phyloP scores from a whole-genome alignment of 2,797 vertebrate species.

The Danio tinwini region DNA sequence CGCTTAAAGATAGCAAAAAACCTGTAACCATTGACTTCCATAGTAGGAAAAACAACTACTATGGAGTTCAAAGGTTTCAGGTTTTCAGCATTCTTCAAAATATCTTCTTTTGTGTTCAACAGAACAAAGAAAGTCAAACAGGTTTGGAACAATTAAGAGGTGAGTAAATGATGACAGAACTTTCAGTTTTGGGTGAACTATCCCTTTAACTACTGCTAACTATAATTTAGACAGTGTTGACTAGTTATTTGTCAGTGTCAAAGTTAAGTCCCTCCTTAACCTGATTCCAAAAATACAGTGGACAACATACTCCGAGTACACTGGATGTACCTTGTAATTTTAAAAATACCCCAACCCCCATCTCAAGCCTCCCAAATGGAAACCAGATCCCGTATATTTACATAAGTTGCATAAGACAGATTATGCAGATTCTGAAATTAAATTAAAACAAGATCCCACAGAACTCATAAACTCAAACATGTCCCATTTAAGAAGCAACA shows the following conservation, averaged over 20 bases:
- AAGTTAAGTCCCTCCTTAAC: not conserved
- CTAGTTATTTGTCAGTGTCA: not conserved
- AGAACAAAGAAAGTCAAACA: too few species aligned
- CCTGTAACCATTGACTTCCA: too few species aligned
- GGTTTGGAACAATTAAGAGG: too few species aligned
- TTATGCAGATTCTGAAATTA: not conserved
- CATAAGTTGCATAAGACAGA: constrained; percentile 17
- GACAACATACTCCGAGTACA: constrained; percentile 20
- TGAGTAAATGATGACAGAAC: too few species aligned
- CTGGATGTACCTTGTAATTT: not conserved
- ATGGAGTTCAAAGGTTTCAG: too few species aligned
- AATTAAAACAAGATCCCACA: constrained; percentile 7
- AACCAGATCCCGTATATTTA: constrained; percentile 55
- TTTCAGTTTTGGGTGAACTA: too few species aligned
- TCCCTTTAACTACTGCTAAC: too few species aligned
- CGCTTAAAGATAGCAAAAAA: too few species aligned
- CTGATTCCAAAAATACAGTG: constrained; percentile 10
- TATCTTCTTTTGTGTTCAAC: too few species aligned
- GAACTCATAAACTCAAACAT: not conserved
- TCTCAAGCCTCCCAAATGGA: constrained; percentile 25
- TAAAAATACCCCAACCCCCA: constrained; percentile 45
- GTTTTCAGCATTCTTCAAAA: too few species aligned
- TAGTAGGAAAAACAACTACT: too few species aligned
- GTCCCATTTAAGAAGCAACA: not conserved
- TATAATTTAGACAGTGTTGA: not conserved